These are phyloP conservation scores for Macaca nemestrina DNA, from an alignment of 2,113 vertebrate species.

Conservation along the genomic window DNA sequence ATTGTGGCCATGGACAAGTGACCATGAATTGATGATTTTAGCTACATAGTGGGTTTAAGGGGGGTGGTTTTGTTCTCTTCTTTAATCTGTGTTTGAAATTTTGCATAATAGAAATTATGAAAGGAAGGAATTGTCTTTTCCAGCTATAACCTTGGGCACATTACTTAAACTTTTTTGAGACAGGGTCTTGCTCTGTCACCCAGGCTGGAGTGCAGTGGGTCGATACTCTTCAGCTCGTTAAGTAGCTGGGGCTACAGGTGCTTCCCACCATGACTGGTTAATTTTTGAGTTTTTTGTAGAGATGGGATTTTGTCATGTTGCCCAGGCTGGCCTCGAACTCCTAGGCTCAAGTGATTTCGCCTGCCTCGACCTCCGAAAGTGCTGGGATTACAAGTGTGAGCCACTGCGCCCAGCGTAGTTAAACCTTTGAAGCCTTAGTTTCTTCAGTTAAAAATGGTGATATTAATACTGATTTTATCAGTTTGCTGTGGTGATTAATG, in stretches of 20 bases:
- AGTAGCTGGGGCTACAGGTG: not conserved
- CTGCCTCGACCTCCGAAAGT: not conserved
- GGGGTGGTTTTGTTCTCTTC: not conserved
- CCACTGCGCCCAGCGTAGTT: not conserved
- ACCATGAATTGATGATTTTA: not conserved
- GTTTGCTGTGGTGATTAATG: constrained; percentile 16
- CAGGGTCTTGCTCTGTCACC: not conserved
- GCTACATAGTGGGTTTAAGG: not conserved
- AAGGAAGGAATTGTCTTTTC: not conserved
- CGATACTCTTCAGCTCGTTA: not conserved
- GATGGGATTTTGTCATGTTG: not conserved
- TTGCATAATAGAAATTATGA: not conserved
- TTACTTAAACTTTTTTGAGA: not conserved
- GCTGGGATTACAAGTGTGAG: not conserved
- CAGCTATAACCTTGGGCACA: not conserved
- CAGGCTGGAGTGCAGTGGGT: not conserved
- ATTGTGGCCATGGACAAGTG: not conserved
- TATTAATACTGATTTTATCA: constrained; percentile 18
- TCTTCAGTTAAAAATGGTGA: not conserved
- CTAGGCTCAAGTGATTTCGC: not conserved
- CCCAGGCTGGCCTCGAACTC: not conserved
- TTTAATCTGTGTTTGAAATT: not conserved
- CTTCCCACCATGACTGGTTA: not conserved
- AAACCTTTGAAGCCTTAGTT: not conserved
- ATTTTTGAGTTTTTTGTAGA: not conserved